A percentile compares a stretch with the other conserved stretches of the same genome.
Evolutionary conservation across 2,888 invertebrate genomes (phyloP).

Genomic region (Phengaris alcon): DNA sequence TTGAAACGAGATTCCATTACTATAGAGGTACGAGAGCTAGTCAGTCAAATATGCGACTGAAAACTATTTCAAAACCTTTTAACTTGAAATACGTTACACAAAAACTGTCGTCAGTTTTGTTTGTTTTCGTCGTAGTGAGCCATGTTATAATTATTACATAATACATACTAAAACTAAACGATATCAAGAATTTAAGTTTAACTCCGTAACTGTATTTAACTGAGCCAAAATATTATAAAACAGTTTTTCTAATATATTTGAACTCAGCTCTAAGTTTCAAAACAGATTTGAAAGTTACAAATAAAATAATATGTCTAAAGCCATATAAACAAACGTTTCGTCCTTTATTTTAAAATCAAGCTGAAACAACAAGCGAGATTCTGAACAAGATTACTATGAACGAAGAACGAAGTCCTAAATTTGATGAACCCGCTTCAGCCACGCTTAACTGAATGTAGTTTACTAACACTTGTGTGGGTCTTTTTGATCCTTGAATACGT

Average conservation of each 20-base stretch:
- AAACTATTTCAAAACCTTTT: conserved; percentile 12
- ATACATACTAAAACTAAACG: neutral
- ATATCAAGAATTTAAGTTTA: neutral
- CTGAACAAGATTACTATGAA: conserved; percentile 1
- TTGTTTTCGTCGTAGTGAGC: neutral
- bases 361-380: conserved; percentile 2
- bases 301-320: too few species aligned
- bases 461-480: conserved; percentile 58
- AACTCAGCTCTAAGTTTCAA: too few species aligned
- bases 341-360: neutral
- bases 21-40: neutral
- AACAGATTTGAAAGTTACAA: too few species aligned
- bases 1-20: conserved; percentile 8
- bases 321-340: too few species aligned
- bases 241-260: too few species aligned
- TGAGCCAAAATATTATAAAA: too few species aligned
- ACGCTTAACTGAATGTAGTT: conserved; percentile 38
- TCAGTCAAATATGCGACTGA: neutral
- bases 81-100: neutral
- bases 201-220: too few species aligned
- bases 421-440: conserved; percentile 21
- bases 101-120: neutral
- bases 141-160: neutral
- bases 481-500: conserved; percentile 62
- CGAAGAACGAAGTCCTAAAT: conserved; percentile 15